These are phyloP conservation scores for Coecobrya sp. DNA, from an alignment of 2,888 invertebrate species.

Conservation along the genomic window DNA sequence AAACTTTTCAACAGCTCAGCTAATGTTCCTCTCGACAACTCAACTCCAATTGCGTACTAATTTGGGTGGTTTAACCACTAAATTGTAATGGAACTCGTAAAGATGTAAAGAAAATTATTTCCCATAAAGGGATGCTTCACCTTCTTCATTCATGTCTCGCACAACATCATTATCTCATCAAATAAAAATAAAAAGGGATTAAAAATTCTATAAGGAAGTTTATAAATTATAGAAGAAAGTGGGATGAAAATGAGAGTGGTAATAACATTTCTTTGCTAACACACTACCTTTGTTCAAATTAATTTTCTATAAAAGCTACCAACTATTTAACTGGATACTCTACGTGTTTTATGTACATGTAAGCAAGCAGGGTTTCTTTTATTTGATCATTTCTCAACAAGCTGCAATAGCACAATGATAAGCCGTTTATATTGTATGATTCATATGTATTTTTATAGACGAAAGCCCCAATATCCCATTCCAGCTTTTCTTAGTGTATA, in stretches of 20 bases:
- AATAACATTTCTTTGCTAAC: slow-evolving; percentile 72
- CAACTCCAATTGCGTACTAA: slow-evolving; percentile 2
- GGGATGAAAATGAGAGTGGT: slow-evolving; percentile 44
- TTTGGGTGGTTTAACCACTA: slow-evolving; percentile 51
- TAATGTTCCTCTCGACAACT: neutral
- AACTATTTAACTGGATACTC: neutral
- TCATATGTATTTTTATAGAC: neutral
- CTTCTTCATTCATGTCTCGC: slow-evolving; percentile 16
- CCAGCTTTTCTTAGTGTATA: slow-evolving; percentile 67
- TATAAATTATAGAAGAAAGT: too few relatives aligned
- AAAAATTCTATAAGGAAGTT: slow-evolving; percentile 61
- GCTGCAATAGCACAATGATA: neutral
- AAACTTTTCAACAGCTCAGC: slow-evolving; percentile 22
- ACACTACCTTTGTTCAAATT: slow-evolving; percentile 63
- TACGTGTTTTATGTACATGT: neutral
- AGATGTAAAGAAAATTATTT: slow-evolving; percentile 63
- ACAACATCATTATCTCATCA: slow-evolving; percentile 51
- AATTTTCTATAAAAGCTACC: neutral
- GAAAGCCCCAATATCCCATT: neutral
- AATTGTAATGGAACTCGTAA: slow-evolving; percentile 57
- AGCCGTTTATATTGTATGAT: neutral
- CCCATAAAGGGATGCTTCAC: slow-evolving; percentile 23
- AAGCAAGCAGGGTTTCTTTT: too few relatives aligned
- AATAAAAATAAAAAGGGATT: slow-evolving; percentile 73
- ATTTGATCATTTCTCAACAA: neutral